Base-by-base conservation (phyloP, 2,113 vertebrate species). In the Spheniscus mendiculus region DNA sequence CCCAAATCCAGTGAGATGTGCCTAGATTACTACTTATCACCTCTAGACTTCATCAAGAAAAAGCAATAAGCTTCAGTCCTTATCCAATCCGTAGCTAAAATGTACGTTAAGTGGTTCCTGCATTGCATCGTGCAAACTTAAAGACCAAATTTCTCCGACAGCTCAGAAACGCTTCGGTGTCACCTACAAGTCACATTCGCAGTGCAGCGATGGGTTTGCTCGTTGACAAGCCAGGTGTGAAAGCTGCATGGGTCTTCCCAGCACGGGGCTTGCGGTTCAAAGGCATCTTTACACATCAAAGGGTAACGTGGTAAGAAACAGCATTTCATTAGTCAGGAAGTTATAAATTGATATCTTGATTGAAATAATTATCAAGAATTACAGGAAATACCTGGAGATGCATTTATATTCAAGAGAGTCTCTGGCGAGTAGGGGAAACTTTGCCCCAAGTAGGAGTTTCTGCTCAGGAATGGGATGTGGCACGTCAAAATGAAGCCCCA, bases 301-400 rank as follows among this genome's bases (percentile, higher is more conserved):
- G 93, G 96, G 34, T 49, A 91, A 55, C 1, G 3, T 1, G 0
- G 55, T 2, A 9, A 94, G 93, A 11, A 93, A 50, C 65, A 65
- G 95, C 95, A 61, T 96, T 91, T 97, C 95, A 93, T 97, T 62
- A 96, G 93, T 18, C 96, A 91, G 97, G 97, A 97, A 97, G 92
- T 76, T 72, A 82, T 53, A 94, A 97, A 97, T 80, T 96, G 92
- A 90, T 84, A 85, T 34, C 95, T 96, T 97, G 97, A 97, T 97
- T 97, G 95, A 90, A 95, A 92, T 97, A 97, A 97, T 97, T 97
- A 96, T 76, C 74, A 13, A 85, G 92, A 76, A 96, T 95, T 96
- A 94, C 97, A 97, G 97, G 96, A 97, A 97, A 94, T 90, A 95
- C 95, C 92, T 3, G 0, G 78, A 88, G 96, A 76, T 83, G 70